A percentile compares a stretch with the other conserved stretches of the same genome.
phyloP scores from a whole-genome alignment of 1,140 invertebrate species.

The Drosophila tani region DNA sequence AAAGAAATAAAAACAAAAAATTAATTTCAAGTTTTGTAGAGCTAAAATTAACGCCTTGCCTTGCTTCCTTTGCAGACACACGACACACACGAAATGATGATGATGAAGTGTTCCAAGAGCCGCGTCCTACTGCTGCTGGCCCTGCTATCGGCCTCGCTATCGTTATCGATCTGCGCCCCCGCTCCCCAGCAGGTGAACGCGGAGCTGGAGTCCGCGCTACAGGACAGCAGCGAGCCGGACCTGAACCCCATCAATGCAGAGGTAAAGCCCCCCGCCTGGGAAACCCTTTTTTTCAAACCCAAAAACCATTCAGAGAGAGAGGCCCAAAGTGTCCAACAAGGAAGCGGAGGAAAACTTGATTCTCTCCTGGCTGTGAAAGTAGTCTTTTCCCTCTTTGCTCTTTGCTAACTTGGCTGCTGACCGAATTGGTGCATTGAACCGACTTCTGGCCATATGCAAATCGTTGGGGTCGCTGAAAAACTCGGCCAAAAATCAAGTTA shows the following conservation, averaged over 20 bases:
- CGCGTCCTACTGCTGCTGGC: slow-evolving; percentile 53
- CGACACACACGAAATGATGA: background rate
- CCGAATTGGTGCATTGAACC: slow-evolving; percentile 42
- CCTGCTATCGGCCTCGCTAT: slow-evolving; percentile 50
- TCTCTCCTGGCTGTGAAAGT: slow-evolving; percentile 41
- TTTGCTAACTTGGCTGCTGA: slow-evolving; percentile 40
- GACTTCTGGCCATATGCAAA: slow-evolving; percentile 50
- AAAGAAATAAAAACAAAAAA: background rate
- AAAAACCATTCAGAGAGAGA: background rate
- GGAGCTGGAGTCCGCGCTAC: slow-evolving; percentile 28
- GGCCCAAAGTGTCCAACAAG: slow-evolving; percentile 14
- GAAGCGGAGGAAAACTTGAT: slow-evolving; percentile 49
- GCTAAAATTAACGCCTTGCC: background rate
- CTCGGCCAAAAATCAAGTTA: slow-evolving; percentile 8
- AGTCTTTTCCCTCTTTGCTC: slow-evolving; percentile 22
- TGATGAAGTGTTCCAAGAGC: slow-evolving; percentile 58
- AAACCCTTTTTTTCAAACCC: background rate
- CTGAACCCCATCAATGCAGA: slow-evolving; percentile 82
- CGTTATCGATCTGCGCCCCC: slow-evolving; percentile 49
- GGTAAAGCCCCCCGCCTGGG: slow-evolving; percentile 57
- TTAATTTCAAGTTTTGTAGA: background rate
- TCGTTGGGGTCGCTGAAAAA: slow-evolving; percentile 12
- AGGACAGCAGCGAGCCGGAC: slow-evolving; percentile 66
- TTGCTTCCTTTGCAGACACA: background rate
- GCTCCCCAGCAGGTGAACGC: slow-evolving; percentile 34